Evolutionary conservation across 35 echinoderm and acorn worm species (phyloP), one percentile per base, ranked within the genome.

Genomic region (Anneissia japonica): DNA sequence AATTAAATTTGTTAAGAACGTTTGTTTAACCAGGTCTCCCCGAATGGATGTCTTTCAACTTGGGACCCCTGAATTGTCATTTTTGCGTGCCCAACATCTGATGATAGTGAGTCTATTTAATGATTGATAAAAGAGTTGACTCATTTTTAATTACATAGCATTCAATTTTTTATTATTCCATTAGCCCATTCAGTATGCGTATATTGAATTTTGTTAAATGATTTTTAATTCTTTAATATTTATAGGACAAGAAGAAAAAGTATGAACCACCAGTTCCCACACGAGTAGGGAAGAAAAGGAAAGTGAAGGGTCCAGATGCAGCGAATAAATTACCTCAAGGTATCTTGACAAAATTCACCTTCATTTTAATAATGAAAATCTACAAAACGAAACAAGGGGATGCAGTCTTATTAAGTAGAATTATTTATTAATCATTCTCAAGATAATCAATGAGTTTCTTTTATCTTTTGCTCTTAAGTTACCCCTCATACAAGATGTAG

Each of bases 191-290:
- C 12, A 26, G 10, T 28, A 79, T 12, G 31, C 14, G 30, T 19
- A 7, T 36, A 43, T 23, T 19, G 0, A 34, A 34, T 55, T 14
- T 19, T 76, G 36, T 38, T 75, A 19, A 4, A 0, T 84, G 72
- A 19, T 0, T 79, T 0, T 80, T 74, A 36, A 36, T 41, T 5
- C 26, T 31, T 84, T 84, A 0, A 38, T 78, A 23, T 46, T 23
- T 36, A 21, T 35, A 97, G 95, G 95, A 97, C 79, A 97, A 97
- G 73, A 97, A 97, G 84, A 97, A 97, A 83, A 97, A 97, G 86
- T 93, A 97, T 88, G 95, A 97, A 72, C 95, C 95, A 79, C 95
- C 95, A 37, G 92, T 97, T 74, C 95, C 95, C 28, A 97, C 95
- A 36, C 79, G 95, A 72, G 95, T 97, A 37, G 95, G 95, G 38